Percentiles rank a stretch among this genome's conserved stretches.
Conservation (phyloP, 1,140 invertebrate species). For the Ceratosolen solmsi region DNA sequence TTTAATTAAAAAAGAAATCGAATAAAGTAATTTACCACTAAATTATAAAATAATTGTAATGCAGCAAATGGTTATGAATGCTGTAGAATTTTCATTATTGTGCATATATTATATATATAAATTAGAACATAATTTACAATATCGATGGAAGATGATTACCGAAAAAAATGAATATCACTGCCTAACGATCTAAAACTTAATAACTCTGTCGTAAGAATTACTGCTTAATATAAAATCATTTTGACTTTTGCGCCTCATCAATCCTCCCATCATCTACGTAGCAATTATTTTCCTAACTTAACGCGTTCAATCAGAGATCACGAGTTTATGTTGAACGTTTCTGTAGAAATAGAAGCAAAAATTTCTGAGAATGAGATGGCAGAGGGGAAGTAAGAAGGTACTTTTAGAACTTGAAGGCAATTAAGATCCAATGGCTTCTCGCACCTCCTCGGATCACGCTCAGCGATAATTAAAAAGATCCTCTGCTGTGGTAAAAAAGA, state of each 20-base stretch:
- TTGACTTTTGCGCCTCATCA: background rate
- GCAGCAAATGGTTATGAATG: too few relatives aligned
- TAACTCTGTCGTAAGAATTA: background rate
- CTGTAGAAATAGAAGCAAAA: background rate
- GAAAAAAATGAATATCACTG: too few relatives aligned
- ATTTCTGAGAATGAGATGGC: background rate
- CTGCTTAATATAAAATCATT: background rate
- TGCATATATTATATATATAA: too few relatives aligned
- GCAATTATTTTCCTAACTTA: constrained; percentile 36
- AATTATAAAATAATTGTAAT: too few relatives aligned
- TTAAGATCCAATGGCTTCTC: constrained; percentile 46
- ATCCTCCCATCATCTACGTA: constrained; percentile 5
- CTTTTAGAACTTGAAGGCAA: constrained; percentile 46
- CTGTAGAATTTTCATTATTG: too few relatives aligned
- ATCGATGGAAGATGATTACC: too few relatives aligned
- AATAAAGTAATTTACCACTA: too few relatives aligned
- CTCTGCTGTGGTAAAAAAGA: constrained; percentile 23
- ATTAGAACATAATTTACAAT: too few relatives aligned
- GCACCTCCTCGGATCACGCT: constrained; percentile 2
- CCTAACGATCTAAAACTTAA: too few relatives aligned
- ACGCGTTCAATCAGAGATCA: constrained; percentile 31
- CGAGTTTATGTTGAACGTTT: constrained; percentile 11
- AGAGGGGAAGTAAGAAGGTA: background rate
- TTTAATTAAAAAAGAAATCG: too few relatives aligned
- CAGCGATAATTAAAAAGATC: constrained; percentile 49